Conservation (phyloP, 2,797 vertebrate species). For the Notamacropus eugenii region DNA sequence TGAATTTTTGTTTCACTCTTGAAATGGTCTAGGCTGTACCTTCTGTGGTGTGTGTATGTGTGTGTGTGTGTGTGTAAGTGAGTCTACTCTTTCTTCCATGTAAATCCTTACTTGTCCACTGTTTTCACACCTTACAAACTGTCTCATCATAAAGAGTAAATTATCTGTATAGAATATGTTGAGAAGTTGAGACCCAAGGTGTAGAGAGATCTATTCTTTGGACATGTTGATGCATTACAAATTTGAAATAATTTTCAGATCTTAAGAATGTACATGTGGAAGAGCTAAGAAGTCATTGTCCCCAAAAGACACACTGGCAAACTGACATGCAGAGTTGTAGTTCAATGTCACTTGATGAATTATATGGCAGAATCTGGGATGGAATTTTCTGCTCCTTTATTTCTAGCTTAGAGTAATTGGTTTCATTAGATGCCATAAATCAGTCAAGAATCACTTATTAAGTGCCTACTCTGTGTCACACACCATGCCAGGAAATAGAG, state of each 20-base stretch:
- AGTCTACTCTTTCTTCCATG: background rate
- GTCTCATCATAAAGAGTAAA: background rate
- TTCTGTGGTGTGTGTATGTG: background rate
- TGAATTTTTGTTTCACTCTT: background rate
- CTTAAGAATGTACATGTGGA: conserved; percentile 15
- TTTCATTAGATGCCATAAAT: background rate
- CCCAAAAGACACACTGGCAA: background rate
- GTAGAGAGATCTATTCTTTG: background rate
- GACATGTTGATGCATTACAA: background rate
- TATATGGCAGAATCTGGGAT: background rate
- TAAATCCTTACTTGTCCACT: background rate
- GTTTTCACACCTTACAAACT: background rate
- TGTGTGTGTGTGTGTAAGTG: background rate
- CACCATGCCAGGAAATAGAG: background rate
- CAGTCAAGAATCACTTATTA: background rate
- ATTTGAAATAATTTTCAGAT: conserved; percentile 11
- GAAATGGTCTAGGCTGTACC: background rate
- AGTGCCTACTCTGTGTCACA: background rate
- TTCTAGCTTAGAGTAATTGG: conserved; percentile 36
- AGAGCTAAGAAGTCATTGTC: background rate
- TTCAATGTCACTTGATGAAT: conserved; percentile 7
- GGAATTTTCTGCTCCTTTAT: background rate
- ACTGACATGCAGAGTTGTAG: background rate
- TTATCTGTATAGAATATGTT: background rate
- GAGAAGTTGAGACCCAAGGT: background rate